phyloP scores from a whole-genome alignment of 1,140 invertebrate species.

The Yoshiicerus persimilis region DNA sequence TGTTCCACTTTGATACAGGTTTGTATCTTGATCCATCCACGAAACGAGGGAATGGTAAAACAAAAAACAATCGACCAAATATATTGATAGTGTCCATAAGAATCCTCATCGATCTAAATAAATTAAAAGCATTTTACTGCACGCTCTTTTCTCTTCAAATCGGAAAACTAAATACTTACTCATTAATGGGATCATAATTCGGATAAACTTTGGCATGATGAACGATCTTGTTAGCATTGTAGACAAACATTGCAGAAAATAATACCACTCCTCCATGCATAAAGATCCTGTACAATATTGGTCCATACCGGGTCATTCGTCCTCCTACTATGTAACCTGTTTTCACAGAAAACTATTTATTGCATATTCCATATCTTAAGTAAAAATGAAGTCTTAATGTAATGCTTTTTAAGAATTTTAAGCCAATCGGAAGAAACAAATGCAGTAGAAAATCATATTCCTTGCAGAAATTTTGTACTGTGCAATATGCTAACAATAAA shows the following conservation, averaged over 20 bases:
- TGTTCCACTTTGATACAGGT: not conserved
- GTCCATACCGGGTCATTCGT: not conserved
- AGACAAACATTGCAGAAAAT: not conserved
- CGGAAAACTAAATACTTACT: not conserved
- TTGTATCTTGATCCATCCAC: not conserved
- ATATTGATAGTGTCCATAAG: not conserved
- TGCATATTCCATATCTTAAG: too few relatives aligned
- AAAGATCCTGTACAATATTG: not conserved
- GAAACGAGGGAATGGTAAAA: not conserved
- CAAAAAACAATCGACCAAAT: not conserved
- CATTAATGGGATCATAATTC: not conserved
- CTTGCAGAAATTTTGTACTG: too few relatives aligned
- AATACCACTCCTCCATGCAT: not conserved
- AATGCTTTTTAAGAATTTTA: not conserved
- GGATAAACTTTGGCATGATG: not conserved
- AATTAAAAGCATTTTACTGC: not conserved
- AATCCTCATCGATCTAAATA: not conserved
- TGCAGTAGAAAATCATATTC: too few relatives aligned
- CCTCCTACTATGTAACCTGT: not conserved
- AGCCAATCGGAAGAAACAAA: not conserved
- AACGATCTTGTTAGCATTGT: not conserved
- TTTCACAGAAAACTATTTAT: not conserved
- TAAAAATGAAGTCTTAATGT: not conserved
- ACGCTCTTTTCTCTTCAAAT: too few relatives aligned
- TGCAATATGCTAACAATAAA: too few relatives aligned